Percentiles rank a stretch among this genome's conserved stretches.
Conservation (phyloP, 2,797 vertebrate genomes). For the Crenichthys baileyi region DNA sequence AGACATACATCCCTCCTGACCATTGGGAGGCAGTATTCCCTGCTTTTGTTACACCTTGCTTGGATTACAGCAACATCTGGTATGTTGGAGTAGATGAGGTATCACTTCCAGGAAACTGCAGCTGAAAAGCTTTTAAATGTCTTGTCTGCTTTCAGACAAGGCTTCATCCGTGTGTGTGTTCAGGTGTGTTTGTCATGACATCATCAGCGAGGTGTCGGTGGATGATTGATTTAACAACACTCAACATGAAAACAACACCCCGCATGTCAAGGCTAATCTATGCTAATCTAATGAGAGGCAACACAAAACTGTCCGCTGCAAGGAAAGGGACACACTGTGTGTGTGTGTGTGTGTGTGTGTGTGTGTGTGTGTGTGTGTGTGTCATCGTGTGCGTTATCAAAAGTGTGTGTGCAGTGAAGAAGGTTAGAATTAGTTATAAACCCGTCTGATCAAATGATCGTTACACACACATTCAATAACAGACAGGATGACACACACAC, state of each 20-base stretch:
- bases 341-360: slow-evolving; percentile 19
- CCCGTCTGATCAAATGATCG: slow-evolving; percentile 25
- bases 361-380: slow-evolving; percentile 16
- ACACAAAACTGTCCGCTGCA: slow-evolving; percentile 48
- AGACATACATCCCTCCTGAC: neutral
- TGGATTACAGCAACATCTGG: too few species aligned
- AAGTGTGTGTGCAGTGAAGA: slow-evolving; percentile 4
- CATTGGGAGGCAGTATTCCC: neutral
- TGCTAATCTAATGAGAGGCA: slow-evolving; percentile 59
- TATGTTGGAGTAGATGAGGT: neutral
- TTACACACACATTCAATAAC: neutral
- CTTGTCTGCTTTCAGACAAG: slow-evolving; percentile 8
- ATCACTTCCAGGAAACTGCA: neutral
- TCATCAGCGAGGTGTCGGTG: slow-evolving; percentile 35
- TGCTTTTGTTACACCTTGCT: neutral
- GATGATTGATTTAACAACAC: slow-evolving; percentile 50
- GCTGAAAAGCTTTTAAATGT: slow-evolving; percentile 8
- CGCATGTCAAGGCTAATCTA: slow-evolving; percentile 59
- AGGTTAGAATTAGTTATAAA: slow-evolving; percentile 20
- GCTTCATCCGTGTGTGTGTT: neutral
- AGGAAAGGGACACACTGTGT: slow-evolving; percentile 24
- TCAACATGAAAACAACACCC: slow-evolving; percentile 38
- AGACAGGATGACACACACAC: neutral
- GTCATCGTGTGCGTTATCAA: neutral
- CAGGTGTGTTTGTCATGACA: slow-evolving; percentile 40